Evolutionary conservation across 2,113 vertebrate genomes (phyloP).

Genomic region (Perca flavescens): DNA sequence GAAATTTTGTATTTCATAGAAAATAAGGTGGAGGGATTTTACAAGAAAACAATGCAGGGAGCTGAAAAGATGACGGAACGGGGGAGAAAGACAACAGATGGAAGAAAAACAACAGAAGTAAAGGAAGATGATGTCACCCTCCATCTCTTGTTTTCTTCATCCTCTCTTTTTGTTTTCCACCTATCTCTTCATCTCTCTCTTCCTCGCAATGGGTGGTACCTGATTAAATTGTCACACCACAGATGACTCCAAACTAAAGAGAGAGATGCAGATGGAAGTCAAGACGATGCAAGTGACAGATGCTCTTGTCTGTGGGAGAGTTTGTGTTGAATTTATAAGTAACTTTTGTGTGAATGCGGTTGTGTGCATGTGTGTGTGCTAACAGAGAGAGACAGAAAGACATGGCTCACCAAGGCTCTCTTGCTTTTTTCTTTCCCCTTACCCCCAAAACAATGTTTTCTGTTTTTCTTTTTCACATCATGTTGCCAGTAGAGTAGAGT

Average conservation of each 20-base stretch:
- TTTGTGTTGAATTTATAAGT: slow-evolving; percentile 44
- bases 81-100: not conserved
- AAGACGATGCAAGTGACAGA: slow-evolving; percentile 17
- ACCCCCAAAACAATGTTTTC: slow-evolving; percentile 7
- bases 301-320: slow-evolving; percentile 34
- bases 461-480: not conserved
- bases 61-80: not conserved
- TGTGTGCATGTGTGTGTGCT: slow-evolving; percentile 1
- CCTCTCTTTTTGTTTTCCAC: slow-evolving; percentile 43
- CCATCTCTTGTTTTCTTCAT: slow-evolving; percentile 19
- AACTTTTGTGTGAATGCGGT: slow-evolving; percentile 1
- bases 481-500: slow-evolving; percentile 29
- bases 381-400: slow-evolving; percentile 14
- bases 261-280: slow-evolving; percentile 19
- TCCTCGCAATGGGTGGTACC: slow-evolving; percentile 47
- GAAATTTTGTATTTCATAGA: slow-evolving; percentile 2
- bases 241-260: slow-evolving; percentile 47
- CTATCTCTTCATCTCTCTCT: slow-evolving; percentile 11
- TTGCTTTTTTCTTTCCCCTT: not conserved
- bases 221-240: slow-evolving; percentile 70
- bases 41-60: slow-evolving; percentile 14
- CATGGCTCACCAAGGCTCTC: not conserved
- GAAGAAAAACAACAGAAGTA: slow-evolving; percentile 10
- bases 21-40: not conserved
- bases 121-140: slow-evolving; percentile 2